Evolutionary conservation across 2,888 invertebrate genomes (phyloP).

Genomic region (Meghimatium bilineatum): DNA sequence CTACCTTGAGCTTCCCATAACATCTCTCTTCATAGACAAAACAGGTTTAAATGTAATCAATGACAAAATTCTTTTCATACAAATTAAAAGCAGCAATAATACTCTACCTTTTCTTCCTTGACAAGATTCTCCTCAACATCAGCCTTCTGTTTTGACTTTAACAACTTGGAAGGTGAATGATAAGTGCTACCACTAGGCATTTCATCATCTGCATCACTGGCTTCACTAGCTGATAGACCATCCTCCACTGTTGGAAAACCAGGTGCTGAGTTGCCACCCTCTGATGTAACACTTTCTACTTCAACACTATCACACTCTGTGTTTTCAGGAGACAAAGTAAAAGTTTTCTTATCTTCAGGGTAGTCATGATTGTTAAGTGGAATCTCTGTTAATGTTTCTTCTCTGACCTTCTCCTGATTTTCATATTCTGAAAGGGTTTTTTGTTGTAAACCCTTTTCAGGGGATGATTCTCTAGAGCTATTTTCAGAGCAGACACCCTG

Average conservation of each 20-base stretch:
- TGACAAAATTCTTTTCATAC: background rate
- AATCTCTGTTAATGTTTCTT: conserved; percentile 74
- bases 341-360: conserved; percentile 83
- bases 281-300: conserved; percentile 82
- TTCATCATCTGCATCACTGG: conserved; percentile 87
- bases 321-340: conserved; percentile 93
- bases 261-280: conserved; percentile 67
- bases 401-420: conserved; percentile 65
- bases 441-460: conserved; percentile 62
- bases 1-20: no score
- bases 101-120: conserved; percentile 40
- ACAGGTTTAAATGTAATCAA: no score
- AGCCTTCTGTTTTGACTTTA: conserved; percentile 79
- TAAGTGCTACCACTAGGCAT: conserved; percentile 76
- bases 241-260: conserved; percentile 94
- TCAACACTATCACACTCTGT: conserved; percentile 95
- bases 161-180: conserved; percentile 81
- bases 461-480: conserved; percentile 66
- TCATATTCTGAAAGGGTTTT: conserved; percentile 56
- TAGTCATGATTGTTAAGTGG: conserved; percentile 79
- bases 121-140: conserved; percentile 59
- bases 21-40: no score
- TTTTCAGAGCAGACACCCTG: conserved; percentile 60
- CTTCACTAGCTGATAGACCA: conserved; percentile 94
- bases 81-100: background rate